Evolutionary conservation across 2,888 invertebrate species (phyloP), one percentile per base, ranked within the genome.

Genomic region (Sarcophaga variegata): DNA sequence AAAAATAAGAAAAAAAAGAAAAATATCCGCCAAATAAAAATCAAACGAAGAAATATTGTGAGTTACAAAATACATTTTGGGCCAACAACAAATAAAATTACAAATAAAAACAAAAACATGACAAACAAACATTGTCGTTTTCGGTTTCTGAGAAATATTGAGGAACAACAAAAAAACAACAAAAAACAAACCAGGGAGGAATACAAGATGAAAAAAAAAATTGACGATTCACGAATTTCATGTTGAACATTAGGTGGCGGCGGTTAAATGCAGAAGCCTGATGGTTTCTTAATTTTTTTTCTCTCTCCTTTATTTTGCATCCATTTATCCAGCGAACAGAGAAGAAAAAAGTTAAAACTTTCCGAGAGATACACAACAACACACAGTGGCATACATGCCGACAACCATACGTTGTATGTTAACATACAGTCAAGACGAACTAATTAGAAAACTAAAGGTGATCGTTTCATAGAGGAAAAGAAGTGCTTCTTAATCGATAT

Each of bases 201-300:
- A 37, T 17, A 10, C 66, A 37, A 37, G 22, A 27, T 49, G 47
- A 45, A 47, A 69, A 62, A 47, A 69, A 83, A 78, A 81, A 87
- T 63, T 88, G 72, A 74, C 83, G 74, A 69, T 86, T 86, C 88
- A 88, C 88, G 88, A 88, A 83, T 88, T 88, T 88, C 83, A 88
- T 88, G 88, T 88, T 83, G 45, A 81, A 86, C 86, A 83, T 86
- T 86, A 81, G 86, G 83, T 83, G 86, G 81, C 81, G 74, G 83
- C 81, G 74, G 83, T 83, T 84, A 79, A 84, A 84, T 80, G 74
- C 79, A 84, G 83, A 84, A 84, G 83, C 83, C 74, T 47, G 20
- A 77, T 17, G 22, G 20, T 70, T 76, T 47, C 54, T 63, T 75
- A 10, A 54, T 37, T 37, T 22, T 45, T 37, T 72, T n/a, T 72